Evolutionary conservation across 2,113 vertebrate genomes (phyloP), one percentile per base, ranked within the genome.

Genomic region (Sisor rabdophorus): DNA sequence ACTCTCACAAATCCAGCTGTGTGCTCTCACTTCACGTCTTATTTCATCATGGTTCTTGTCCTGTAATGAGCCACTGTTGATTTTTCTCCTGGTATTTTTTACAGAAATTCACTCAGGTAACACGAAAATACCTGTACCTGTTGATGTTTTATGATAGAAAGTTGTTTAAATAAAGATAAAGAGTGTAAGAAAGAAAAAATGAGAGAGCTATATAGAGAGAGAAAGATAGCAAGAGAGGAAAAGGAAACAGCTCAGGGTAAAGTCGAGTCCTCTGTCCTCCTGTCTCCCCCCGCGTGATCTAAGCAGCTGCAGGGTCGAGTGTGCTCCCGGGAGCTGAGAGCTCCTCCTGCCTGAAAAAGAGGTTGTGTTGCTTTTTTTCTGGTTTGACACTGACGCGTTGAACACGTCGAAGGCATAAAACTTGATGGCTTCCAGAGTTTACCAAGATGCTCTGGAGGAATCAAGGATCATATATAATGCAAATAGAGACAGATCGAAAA

Each of bases 351-450:
- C 80, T 79, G 76, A 71, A 71, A 75, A 71, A 80, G 71, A 69
- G 77, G 77, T 60, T 28, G 76, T 11, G 60, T 64, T 75, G 71
- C 11, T 40, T n/a, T 64, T 16, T 68, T 79, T 79, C 79, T 24
- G 77, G 69, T 55, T 54, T 82, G 80, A 75, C 68, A 69, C 64
- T 75, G 73, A 75, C 76, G 71, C 60, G 68, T 58, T 75, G 73
- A 75, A 82, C 80, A 79, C 80, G 63, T 56, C 70, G 50, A 67
- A n/a, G n/a, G 63, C 73, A 82, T 82, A 79, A 82, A 79, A 71
- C 73, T 28, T 79, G 76, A 81, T 79, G 80, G 64, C 19, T 81
- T 90, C 86, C 87, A 88, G 86, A 85, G 81, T 79, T 84, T 81
- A 85, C 84, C 78, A 81, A 79, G 58, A 79, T 40, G 80, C 67